phyloP scores from a whole-genome alignment of 2,113 vertebrate species.

The Sisor rabdophorus region DNA sequence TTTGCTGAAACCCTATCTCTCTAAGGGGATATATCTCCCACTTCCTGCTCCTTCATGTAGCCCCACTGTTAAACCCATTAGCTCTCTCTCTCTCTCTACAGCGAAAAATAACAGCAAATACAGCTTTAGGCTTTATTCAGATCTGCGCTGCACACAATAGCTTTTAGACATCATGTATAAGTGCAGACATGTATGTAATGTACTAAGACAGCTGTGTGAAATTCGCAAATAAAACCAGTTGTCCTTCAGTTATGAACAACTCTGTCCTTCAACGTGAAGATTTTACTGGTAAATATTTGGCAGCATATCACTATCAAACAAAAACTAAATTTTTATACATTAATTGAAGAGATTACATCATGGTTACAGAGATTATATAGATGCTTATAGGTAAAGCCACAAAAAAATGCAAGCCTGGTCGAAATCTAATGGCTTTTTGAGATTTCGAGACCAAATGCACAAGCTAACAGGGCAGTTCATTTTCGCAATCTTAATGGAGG shows the following conservation, averaged over 20 bases:
- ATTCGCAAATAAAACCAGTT: not conserved
- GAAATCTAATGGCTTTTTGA: not conserved
- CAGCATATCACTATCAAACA: too few species aligned
- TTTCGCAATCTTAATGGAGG: not conserved
- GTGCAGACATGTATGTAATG: not conserved
- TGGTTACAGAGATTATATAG: too few species aligned
- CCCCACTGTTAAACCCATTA: constrained; percentile 69
- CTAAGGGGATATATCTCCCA: constrained; percentile 51
- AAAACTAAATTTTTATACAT: too few species aligned
- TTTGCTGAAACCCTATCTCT: constrained; percentile 52
- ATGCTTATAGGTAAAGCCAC: not conserved
- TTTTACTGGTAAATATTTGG: not conserved
- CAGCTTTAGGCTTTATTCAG: not conserved
- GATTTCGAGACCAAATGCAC: not conserved
- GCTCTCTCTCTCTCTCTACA: not conserved
- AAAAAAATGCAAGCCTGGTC: not conserved
- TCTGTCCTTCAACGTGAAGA: not conserved
- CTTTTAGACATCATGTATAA: not conserved
- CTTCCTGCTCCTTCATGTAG: constrained; percentile 53
- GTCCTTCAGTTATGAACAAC: not conserved
- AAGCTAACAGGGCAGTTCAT: not conserved
- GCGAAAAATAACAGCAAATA: not conserved
- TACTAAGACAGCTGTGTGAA: not conserved
- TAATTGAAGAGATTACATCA: not conserved
- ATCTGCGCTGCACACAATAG: not conserved